Percentiles rank a stretch among this genome's conserved stretches.
Evolutionary conservation across 1,140 invertebrate genomes (phyloP).

Genomic region (Pogonognathellus flavescens): DNA sequence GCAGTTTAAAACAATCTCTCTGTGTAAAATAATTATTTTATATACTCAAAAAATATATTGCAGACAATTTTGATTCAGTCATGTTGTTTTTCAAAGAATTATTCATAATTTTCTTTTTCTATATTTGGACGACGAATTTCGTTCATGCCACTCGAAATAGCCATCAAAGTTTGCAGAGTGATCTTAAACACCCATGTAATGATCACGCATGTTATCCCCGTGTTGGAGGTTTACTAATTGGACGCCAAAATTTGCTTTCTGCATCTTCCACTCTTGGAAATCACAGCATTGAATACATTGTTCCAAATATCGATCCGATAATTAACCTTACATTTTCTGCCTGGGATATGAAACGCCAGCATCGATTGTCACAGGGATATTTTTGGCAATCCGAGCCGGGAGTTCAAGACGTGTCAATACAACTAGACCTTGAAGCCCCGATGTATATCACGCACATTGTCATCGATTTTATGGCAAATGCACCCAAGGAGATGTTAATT

Average conservation of each 20-base stretch:
- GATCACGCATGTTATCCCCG: background rate
- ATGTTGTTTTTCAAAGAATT: no score
- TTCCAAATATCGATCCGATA: background rate
- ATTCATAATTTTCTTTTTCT: no score
- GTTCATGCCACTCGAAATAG: no score
- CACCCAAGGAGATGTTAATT: background rate
- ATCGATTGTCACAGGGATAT: no score
- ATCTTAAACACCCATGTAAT: no score
- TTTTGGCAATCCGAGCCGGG: background rate
- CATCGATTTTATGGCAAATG: background rate
- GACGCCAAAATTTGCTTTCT: background rate
- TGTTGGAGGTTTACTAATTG: background rate
- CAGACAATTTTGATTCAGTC: no score
- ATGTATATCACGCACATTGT: background rate
- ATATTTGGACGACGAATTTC: no score
- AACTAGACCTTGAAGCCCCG: background rate
- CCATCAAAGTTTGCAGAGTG: no score
- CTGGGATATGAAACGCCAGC: background rate
- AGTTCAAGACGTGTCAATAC: background rate
- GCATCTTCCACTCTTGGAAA: background rate
- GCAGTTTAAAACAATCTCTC: no score
- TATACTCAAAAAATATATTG: no score
- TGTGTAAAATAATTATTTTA: no score
- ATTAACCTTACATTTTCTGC: background rate
- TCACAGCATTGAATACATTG: no score